These are phyloP conservation scores for Tokudaia tokunoshimensis DNA, from an alignment of 2,797 vertebrate species.

Conservation along the genomic window DNA sequence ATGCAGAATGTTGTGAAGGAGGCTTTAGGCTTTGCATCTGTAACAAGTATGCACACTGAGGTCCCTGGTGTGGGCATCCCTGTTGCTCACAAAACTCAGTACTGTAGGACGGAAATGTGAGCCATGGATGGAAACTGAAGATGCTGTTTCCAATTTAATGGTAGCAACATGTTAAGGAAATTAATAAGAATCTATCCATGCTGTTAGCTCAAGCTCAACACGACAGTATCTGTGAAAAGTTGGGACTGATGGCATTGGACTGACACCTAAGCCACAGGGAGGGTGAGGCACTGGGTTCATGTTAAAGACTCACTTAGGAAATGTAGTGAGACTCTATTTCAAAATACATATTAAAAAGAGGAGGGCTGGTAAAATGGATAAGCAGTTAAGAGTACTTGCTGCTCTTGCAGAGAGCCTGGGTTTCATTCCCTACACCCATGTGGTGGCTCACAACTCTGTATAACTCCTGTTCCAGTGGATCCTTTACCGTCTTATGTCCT, in stretches of 20 bases:
- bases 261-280: neutral
- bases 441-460: neutral
- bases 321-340: neutral
- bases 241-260: neutral
- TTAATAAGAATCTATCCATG: neutral
- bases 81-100: neutral
- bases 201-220: neutral
- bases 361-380: neutral
- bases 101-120: neutral
- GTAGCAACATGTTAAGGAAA: neutral
- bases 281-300: neutral
- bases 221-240: neutral
- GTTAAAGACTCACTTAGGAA: neutral
- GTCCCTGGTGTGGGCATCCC: neutral
- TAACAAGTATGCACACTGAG: neutral
- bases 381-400: neutral
- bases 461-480: no score
- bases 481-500: neutral
- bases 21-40: neutral
- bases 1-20: neutral
- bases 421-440: neutral
- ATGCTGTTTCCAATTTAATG: neutral
- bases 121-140: neutral
- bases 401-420: neutral
- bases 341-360: neutral